Conservation (phyloP, 2,113 vertebrate genomes). For the Salminus brasiliensis region DNA sequence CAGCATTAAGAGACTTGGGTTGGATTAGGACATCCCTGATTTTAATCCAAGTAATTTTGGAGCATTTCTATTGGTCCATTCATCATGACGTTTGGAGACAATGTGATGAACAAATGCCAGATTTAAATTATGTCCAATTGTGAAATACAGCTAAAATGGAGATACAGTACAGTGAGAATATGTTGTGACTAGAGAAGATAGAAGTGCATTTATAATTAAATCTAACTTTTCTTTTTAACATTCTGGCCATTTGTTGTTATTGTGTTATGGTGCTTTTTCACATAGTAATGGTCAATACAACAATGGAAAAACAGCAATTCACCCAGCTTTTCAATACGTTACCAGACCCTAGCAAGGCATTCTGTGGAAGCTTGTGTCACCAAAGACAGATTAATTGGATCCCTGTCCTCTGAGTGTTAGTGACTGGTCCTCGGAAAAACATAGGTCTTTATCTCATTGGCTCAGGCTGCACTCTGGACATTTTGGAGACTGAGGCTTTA, state of each 20-base stretch:
- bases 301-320: constrained; percentile 40
- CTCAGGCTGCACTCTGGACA: constrained; percentile 59
- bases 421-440: constrained; percentile 65
- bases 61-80: too few species aligned
- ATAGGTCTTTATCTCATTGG: constrained; percentile 71
- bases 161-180: too few species aligned
- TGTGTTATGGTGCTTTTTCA: not conserved
- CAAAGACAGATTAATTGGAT: constrained; percentile 68
- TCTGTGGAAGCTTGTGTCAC: constrained; percentile 67
- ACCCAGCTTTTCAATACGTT: constrained; percentile 58
- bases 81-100: too few species aligned
- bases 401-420: constrained; percentile 59
- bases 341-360: constrained; percentile 63
- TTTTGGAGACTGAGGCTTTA: constrained; percentile 58
- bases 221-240: not conserved
- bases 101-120: too few species aligned
- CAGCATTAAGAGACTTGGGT: too few species aligned
- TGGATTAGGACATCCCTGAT: too few species aligned
- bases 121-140: too few species aligned
- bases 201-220: not conserved
- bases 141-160: too few species aligned
- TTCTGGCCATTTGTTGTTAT: not conserved
- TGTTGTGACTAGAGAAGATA: not conserved
- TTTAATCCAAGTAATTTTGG: too few species aligned
- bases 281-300: too few species aligned